Conservation (phyloP, 2,888 invertebrate genomes). For the Drosophila longiperda region DNA sequence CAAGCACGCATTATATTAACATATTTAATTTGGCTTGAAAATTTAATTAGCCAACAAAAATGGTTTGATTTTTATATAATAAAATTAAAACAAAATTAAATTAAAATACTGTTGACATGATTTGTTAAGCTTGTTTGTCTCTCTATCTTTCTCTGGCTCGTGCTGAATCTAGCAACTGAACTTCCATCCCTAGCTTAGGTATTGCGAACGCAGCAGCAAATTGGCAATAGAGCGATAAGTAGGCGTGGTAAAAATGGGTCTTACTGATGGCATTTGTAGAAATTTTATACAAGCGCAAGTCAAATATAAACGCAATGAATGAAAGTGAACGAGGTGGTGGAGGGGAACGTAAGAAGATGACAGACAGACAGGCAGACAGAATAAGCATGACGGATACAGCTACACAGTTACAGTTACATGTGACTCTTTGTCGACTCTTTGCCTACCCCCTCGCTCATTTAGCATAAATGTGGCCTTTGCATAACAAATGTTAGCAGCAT, state of each 20-base stretch:
- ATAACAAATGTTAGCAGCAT: conserved; percentile 77
- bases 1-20: background rate
- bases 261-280: conserved; percentile 65
- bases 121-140: background rate
- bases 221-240: conserved; percentile 51
- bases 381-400: conserved; percentile 69
- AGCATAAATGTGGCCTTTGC: conserved; percentile 72
- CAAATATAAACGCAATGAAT: conserved; percentile 46
- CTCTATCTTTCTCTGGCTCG: background rate
- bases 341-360: background rate
- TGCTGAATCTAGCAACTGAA: background rate
- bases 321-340: conserved; percentile 1
- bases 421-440: background rate
- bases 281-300: conserved; percentile 52
- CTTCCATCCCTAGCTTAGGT: conserved; percentile 23
- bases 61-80: background rate
- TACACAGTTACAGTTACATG: conserved; percentile 29
- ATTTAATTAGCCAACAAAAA: background rate
- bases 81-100: background rate
- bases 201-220: conserved; percentile 72
- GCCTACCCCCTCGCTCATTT: conserved; percentile 28
- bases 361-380: conserved; percentile 21
- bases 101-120: background rate
- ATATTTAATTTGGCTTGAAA: background rate
- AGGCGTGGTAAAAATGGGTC: background rate